phyloP scores from a whole-genome alignment of 2,113 vertebrate species.

The Dicaeum eximium region DNA sequence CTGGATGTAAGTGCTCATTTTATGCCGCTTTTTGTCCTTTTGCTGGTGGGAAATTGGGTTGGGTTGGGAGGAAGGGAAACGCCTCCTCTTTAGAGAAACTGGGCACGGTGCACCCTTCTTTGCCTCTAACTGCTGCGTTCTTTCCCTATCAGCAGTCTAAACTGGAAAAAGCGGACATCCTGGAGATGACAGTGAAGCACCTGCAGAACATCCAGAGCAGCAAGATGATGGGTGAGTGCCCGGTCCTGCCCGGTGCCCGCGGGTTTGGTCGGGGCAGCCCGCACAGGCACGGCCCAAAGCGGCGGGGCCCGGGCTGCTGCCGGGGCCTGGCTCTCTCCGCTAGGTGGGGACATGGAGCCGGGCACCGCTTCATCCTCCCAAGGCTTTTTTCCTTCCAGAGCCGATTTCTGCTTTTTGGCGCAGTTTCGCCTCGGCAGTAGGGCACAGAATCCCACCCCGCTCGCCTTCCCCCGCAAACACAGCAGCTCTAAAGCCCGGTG shows the following conservation, averaged over 20 bases:
- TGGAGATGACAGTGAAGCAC: conserved; percentile 92
- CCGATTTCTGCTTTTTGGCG: rapidly evolving
- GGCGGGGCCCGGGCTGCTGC: background rate
- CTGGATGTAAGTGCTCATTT: conserved; percentile 81
- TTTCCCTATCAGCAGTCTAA: conserved; percentile 82
- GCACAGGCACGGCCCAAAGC: no score
- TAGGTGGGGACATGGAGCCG: conserved; percentile 54
- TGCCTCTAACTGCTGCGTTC: background rate
- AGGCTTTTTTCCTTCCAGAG: background rate
- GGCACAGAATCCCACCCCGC: rapidly evolving
- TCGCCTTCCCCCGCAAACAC: background rate
- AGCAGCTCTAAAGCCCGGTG: background rate
- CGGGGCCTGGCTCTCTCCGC: background rate
- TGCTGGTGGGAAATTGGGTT: background rate
- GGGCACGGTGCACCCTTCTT: background rate
- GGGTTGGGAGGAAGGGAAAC: background rate
- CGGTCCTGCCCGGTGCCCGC: background rate
- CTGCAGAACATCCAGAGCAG: conserved; percentile 86
- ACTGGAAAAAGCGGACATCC: conserved; percentile 88
- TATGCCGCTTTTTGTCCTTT: background rate
- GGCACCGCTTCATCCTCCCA: background rate
- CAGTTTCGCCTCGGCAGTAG: background rate
- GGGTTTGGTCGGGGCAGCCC: no score
- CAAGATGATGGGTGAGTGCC: conserved; percentile 76
- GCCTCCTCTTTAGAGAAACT: background rate